These are phyloP conservation scores for Borostomias antarcticus DNA, from an alignment of 2,797 vertebrate species.

Conservation along the genomic window DNA sequence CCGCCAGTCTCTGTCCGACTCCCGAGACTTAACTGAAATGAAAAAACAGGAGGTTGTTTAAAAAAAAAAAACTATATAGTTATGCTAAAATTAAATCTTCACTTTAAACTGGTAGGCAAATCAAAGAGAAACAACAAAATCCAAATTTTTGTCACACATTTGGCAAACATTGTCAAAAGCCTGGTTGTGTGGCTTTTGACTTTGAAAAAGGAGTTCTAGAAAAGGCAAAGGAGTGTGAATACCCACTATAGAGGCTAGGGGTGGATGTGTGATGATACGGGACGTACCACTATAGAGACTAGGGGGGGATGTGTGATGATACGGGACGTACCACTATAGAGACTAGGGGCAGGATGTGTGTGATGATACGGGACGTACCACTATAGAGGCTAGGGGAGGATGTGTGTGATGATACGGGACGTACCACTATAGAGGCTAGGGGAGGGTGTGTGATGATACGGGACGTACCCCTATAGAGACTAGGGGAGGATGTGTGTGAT, in stretches of 20 bases:
- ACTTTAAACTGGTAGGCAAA: slow-evolving; percentile 17
- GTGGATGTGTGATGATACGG: background rate
- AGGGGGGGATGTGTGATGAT: too few species aligned
- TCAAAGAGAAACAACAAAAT: background rate
- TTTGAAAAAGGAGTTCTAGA: slow-evolving; percentile 1
- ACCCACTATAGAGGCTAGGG: background rate
- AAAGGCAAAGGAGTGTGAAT: slow-evolving; percentile 4
- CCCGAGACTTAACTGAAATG: background rate
- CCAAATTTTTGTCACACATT: slow-evolving; percentile 10
- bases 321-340: too few species aligned
- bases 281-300: too few species aligned
- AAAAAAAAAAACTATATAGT: background rate
- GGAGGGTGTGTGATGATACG: too few species aligned
- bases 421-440: too few species aligned
- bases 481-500: too few species aligned
- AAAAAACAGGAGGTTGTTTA: background rate
- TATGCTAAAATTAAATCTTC: background rate
- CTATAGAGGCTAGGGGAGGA: too few species aligned
- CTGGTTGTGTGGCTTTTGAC: slow-evolving; percentile 8
- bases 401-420: too few species aligned
- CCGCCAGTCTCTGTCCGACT: background rate
- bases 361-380: too few species aligned
- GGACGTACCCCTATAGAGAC: too few species aligned
- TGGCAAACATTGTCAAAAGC: slow-evolving; percentile 20
- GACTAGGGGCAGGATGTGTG: background rate